Evolutionary conservation across 2,113 vertebrate genomes (phyloP).

Genomic region (Phalacrocorax pelagicus): DNA sequence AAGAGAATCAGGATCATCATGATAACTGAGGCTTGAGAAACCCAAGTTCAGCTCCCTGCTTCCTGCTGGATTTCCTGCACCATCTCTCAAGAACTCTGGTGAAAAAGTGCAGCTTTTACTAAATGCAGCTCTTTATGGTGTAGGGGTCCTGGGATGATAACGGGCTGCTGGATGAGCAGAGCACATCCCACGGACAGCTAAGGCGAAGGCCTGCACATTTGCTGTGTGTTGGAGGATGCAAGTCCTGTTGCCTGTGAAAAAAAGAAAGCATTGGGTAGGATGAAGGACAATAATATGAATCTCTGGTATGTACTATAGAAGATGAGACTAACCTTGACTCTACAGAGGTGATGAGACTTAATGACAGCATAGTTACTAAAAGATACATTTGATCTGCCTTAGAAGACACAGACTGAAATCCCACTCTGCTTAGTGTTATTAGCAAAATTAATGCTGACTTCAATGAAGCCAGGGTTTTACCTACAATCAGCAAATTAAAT

Average conservation of each 20-base stretch:
- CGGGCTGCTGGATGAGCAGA: neutral
- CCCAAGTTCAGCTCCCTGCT: neutral
- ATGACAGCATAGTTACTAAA: neutral
- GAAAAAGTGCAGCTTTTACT: neutral
- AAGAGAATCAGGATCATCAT: neutral
- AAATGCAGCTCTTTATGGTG: neutral
- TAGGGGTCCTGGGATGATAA: neutral
- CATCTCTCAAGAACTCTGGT: neutral
- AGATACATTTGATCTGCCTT: neutral
- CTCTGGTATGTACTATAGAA: fast-evolving
- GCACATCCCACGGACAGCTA: neutral
- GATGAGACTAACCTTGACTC: neutral
- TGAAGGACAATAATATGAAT: neutral
- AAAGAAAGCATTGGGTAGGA: neutral
- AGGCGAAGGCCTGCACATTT: fast-evolving
- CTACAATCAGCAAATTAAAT: neutral
- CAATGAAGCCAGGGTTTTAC: neutral
- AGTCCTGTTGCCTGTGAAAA: neutral
- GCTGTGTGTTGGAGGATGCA: neutral
- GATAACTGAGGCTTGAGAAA: neutral
- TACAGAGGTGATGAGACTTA: neutral
- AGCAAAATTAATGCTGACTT: neutral
- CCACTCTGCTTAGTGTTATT: neutral
- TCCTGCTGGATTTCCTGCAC: neutral
- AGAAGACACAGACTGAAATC: neutral